phyloP scores from a whole-genome alignment of 2,113 vertebrate species.

The Zosterops pallidus region DNA sequence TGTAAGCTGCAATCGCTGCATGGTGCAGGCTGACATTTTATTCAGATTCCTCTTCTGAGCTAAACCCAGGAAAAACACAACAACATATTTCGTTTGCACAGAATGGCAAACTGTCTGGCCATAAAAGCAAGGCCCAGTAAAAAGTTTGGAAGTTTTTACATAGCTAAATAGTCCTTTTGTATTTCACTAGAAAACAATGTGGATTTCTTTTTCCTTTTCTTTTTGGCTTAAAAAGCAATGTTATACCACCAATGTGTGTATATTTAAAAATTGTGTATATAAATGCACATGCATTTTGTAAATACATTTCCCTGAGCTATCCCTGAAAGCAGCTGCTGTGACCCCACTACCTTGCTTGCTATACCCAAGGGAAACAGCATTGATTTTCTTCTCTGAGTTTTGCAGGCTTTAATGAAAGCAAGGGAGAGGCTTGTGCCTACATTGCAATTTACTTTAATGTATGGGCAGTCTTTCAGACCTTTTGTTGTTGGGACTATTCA shows the following conservation, averaged over 20 bases:
- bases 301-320: neutral
- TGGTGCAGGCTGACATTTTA: conserved; percentile 14
- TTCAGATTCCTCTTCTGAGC: neutral
- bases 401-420: conserved; percentile 43
- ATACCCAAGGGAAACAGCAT: conserved; percentile 2
- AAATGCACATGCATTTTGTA: neutral
- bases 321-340: conserved; percentile 10
- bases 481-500: conserved; percentile 64
- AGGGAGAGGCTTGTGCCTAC: conserved; percentile 54
- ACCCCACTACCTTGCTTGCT: neutral
- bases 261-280: neutral
- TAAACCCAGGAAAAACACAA: neutral
- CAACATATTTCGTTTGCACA: neutral
- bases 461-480: conserved; percentile 61
- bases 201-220: neutral
- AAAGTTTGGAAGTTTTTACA: neutral
- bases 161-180: neutral
- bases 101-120: neutral
- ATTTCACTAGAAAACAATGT: neutral
- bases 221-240: neutral
- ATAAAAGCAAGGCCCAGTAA: neutral
- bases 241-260: neutral
- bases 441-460: conserved; percentile 64
- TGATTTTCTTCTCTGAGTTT: conserved; percentile 42
- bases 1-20: neutral